Evolutionary conservation across 1,140 invertebrate genomes (phyloP).

Genomic region (Macrosteles quadrilineatus): DNA sequence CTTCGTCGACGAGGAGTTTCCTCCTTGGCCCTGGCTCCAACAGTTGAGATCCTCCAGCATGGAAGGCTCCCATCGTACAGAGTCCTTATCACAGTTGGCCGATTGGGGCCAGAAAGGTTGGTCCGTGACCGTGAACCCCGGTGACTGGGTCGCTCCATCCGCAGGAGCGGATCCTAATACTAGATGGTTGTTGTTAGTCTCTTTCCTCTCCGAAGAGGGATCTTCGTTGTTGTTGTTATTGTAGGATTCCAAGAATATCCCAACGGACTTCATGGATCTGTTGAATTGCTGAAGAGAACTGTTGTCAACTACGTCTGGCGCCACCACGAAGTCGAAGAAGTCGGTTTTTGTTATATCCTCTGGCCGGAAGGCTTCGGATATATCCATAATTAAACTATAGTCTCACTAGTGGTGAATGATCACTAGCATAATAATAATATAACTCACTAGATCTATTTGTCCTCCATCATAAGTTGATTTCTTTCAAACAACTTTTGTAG

Average conservation of each 20-base stretch:
- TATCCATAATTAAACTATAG: slow-evolving; percentile 27
- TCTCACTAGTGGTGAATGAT: not conserved
- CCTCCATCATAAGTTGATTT: too few species aligned
- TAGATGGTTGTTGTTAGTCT: slow-evolving; percentile 42
- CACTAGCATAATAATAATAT: too few species aligned
- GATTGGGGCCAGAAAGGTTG: slow-evolving; percentile 34
- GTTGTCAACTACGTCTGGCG: slow-evolving; percentile 51
- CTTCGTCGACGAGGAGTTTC: slow-evolving; percentile 51
- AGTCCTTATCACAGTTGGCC: slow-evolving; percentile 17
- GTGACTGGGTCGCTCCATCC: slow-evolving; percentile 59
- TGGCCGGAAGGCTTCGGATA: slow-evolving; percentile 28
- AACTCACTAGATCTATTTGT: too few species aligned
- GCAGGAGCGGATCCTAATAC: slow-evolving; percentile 44
- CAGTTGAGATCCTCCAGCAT: slow-evolving; percentile 79
- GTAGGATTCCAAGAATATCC: slow-evolving; percentile 51
- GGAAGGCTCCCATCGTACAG: slow-evolving; percentile 61
- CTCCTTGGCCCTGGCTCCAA: slow-evolving; percentile 57
- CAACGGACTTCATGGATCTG: slow-evolving; percentile 37
- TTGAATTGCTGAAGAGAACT: slow-evolving; percentile 32
- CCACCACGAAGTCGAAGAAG: slow-evolving; percentile 85
- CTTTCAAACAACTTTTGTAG: too few species aligned
- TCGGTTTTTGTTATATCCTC: slow-evolving; percentile 64
- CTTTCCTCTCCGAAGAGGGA: slow-evolving; percentile 28
- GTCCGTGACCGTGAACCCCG: slow-evolving; percentile 36
- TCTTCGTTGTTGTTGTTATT: slow-evolving; percentile 63